Evolutionary conservation across 2,113 vertebrate genomes (phyloP).

Genomic region (Anas platyrhynchos): DNA sequence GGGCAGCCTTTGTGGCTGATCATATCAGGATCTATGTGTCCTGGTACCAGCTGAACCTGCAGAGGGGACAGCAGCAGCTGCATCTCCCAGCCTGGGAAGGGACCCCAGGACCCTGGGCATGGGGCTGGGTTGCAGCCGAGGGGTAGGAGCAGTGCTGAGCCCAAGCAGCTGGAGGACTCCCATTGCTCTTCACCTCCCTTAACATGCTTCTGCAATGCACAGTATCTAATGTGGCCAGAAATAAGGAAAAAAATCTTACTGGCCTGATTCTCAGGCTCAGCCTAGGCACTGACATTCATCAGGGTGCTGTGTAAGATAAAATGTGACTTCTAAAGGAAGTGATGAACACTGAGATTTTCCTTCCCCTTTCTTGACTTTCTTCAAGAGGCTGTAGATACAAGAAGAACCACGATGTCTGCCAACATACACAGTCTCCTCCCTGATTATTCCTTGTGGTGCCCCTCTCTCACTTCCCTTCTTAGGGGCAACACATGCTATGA

Average conservation of each 20-base stretch:
- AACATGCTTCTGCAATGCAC: not conserved
- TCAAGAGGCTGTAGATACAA: not conserved
- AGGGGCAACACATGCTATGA: no score
- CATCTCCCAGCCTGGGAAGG: no score
- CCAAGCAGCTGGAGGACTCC: not conserved
- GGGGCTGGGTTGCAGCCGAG: not conserved
- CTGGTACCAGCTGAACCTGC: no score
- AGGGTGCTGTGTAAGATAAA: not conserved
- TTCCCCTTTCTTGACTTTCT: not conserved
- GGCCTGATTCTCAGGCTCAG: not conserved
- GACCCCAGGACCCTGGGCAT: no score
- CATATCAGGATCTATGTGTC: no score
- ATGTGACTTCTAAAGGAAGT: not conserved
- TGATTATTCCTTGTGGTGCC: fast-evolving
- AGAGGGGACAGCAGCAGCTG: no score
- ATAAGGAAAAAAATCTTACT: not conserved
- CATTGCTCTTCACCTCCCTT: not conserved
- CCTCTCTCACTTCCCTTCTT: not conserved
- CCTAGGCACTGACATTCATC: not conserved
- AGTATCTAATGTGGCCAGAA: not conserved
- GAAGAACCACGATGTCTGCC: not conserved
- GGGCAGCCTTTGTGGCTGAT: no score
- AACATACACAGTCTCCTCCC: not conserved
- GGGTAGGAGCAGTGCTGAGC: not conserved
- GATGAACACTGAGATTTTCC: not conserved